Evolutionary conservation across 2,888 invertebrate species (phyloP), one percentile per base, ranked within the genome.

Genomic region (Drosophila cognata): DNA sequence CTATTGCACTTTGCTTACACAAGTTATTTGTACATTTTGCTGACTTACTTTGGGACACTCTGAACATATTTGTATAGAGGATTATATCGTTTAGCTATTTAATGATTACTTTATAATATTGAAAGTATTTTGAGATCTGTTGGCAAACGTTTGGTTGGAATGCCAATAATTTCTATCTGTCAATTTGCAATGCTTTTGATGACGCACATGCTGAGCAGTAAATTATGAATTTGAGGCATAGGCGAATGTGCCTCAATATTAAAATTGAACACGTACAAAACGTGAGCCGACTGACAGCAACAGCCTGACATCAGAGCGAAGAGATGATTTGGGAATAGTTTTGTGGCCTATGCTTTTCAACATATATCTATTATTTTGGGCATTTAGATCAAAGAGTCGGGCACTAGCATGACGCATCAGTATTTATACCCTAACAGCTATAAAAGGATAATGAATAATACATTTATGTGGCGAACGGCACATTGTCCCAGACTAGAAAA

Each of bases 241-340:
- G 62, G 50, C 53, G 68, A 79, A 60, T 75, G 76, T 60, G 60
- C 36, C 56, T 71, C 57, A 68, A 77, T 80, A 86, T 86, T 77
- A 63, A 74, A 80, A 86, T 83, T 80, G 84, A 83, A 76, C 84
- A 84, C 84, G 84, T 84, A 77, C 51, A 33, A 41, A 60, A 84
- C 83, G 73, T 60, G 65, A 65, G 71, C 28, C 69, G 64, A 58
- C 69, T 65, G 67, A 71, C 74, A 72, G 77, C 51, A 16, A 18
- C 35, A 41, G 28, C 18, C n/a, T 51, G 41, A 63, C 69, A 62
- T 61, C 43, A 4, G 13, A 58, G 58, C n/a, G 33, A 56, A 29
- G 43, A n/a, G 13, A 62, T 53, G 46, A 72, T 63, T 72, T 28
- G 56, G 64, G 28, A 59, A 73, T 73, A 73, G 74, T 73, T 73